Evolutionary conservation across 2,888 invertebrate species (phyloP), one percentile per base, ranked within the genome.

Genomic region (Thyatira batis): DNA sequence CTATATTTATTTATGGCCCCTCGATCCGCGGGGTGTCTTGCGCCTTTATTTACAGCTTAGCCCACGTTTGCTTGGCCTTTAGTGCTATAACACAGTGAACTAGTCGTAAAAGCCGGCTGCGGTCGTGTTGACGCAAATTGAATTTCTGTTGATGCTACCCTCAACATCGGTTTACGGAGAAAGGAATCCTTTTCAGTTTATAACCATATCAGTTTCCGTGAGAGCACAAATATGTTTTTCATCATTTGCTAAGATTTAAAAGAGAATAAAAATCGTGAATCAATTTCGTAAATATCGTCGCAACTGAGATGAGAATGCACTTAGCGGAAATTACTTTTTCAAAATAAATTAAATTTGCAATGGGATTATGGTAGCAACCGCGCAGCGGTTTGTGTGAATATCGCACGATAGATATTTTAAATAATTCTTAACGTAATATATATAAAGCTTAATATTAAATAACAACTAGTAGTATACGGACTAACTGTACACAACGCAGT

Each of bases 11-110:
- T 71, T 73, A 75, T 65, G 69, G 59, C 44, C 54, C 28, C 33
- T 56, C 50, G 55, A 61, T 51, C 62, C 54, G 55, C 55, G 45
- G 25, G 57, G 56, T 61, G 60, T 54, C 53, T 55, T 53, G 30
- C 50, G 58, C 54, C 63, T 68, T 61, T 74, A 71, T 74, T 72
- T 70, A 73, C 65, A 58, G 57, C 61, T 63, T 52, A 57, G 55
- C 33, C 46, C 52, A 39, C 51, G 50, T 58, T 57, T 48, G 50
- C 50, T 53, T 50, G 51, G 45, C 53, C 53, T 51, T 55, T 48
- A 53, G 8, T 11, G 39, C 39, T 39, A 48, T 48, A 48, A 48
- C 30, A 51, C 51, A 11, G 28, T 46, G 33, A 30, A 50, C 50
- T 46, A 53, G 51, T 49, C 53, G 61, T 57, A 63, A 61, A 63